A percentile compares a stretch with the other conserved stretches of the same genome.
These are phyloP conservation scores for Phyllotreta striolata DNA, from an alignment of 2,888 invertebrate genomes.

Conservation along the genomic window DNA sequence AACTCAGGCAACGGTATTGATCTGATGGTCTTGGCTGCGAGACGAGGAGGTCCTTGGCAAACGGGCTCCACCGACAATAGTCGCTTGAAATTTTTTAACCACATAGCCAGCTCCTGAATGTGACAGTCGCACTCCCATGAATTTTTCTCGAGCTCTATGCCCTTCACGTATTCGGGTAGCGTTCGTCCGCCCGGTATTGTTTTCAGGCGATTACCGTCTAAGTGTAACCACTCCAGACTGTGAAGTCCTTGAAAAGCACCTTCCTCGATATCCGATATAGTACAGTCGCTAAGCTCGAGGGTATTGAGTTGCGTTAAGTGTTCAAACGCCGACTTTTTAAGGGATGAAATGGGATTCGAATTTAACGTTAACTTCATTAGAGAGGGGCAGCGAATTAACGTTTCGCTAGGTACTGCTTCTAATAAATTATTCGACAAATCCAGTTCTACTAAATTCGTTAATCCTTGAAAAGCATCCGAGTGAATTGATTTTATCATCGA, in stretches of 20 bases:
- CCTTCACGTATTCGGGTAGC: slow-evolving; percentile 78
- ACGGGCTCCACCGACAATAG: slow-evolving; percentile 81
- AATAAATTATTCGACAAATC: slow-evolving; percentile 86
- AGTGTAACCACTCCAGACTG: slow-evolving; percentile 82
- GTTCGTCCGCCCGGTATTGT: slow-evolving; percentile 75
- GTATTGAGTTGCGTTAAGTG: slow-evolving; percentile 79
- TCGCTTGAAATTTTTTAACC: slow-evolving; percentile 80
- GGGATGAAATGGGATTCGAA: slow-evolving; percentile 80
- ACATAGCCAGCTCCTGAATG: slow-evolving; percentile 77
- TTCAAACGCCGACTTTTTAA: slow-evolving; percentile 77
- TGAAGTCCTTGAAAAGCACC: slow-evolving; percentile 84
- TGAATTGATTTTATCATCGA: slow-evolving; percentile 83
- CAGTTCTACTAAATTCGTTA: slow-evolving; percentile 88
- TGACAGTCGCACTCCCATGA: slow-evolving; percentile 91
- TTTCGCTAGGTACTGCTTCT: slow-evolving; percentile 78
- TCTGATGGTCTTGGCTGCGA: slow-evolving; percentile 74
- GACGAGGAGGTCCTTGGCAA: slow-evolving; percentile 75
- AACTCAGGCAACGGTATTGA: slow-evolving; percentile 72
- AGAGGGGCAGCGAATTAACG: slow-evolving; percentile 80
- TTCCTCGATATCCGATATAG: slow-evolving; percentile 78
- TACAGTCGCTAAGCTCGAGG: slow-evolving; percentile 83
- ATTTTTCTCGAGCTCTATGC: slow-evolving; percentile 79
- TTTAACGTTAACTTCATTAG: slow-evolving; percentile 85
- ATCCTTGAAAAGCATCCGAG: slow-evolving; percentile 81
- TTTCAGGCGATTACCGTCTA: slow-evolving; percentile 82